phyloP scores from a whole-genome alignment of 2,888 invertebrate species.

The Cephus runcator region DNA sequence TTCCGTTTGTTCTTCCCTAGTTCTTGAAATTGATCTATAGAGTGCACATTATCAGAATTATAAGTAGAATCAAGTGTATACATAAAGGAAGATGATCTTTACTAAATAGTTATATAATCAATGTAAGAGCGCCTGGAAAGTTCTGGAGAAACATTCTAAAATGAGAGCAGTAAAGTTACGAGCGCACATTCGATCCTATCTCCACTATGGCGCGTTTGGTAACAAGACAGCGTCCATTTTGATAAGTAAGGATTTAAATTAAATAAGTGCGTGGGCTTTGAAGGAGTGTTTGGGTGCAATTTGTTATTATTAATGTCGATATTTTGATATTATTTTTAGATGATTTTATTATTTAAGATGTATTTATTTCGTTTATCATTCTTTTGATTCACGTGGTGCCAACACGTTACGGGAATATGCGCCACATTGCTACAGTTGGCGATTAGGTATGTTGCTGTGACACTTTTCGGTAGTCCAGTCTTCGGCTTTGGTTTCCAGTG shows the following conservation, averaged over 20 bases:
- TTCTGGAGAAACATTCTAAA: background rate
- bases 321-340: background rate
- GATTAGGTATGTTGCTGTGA: background rate
- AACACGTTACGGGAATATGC: slow-evolving; percentile 39
- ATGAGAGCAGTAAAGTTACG: background rate
- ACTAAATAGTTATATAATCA: background rate
- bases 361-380: background rate
- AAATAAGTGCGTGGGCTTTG: background rate
- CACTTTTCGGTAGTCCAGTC: slow-evolving; percentile 3
- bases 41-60: no score
- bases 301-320: background rate
- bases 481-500: background rate
- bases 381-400: slow-evolving; percentile 44
- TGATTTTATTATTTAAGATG: background rate
- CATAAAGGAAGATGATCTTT: background rate
- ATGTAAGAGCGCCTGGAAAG: background rate
- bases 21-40: no score
- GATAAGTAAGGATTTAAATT: background rate
- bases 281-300: background rate
- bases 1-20: no score
- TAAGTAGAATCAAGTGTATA: no score
- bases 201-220: background rate
- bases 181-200: background rate
- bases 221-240: background rate
- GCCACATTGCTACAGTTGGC: slow-evolving; percentile 46